These are phyloP conservation scores for Lepidonotus clava DNA, from an alignment of 2,888 invertebrate species.

Conservation along the genomic window DNA sequence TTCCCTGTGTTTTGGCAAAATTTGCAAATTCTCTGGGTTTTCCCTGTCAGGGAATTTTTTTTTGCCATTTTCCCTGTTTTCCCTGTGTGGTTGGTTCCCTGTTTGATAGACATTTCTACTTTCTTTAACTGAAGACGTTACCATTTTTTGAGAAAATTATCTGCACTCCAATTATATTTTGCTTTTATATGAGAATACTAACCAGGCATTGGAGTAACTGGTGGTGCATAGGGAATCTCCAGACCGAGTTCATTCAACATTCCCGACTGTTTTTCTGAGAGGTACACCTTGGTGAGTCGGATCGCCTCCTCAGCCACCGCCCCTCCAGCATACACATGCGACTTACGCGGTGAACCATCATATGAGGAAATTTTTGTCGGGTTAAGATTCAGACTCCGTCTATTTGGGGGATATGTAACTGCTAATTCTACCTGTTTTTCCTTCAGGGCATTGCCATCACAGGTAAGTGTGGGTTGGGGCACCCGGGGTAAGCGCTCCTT, in stretches of 20 bases:
- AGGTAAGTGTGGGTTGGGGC: not conserved
- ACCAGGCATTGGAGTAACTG: slow-evolving; percentile 76
- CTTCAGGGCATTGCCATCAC: not conserved
- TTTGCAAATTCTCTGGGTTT: too few relatives aligned
- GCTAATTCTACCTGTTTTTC: not conserved
- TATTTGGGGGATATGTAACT: slow-evolving; percentile 6
- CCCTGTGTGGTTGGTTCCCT: too few relatives aligned
- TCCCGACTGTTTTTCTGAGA: slow-evolving; percentile 74
- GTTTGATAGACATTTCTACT: too few relatives aligned
- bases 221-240: slow-evolving; percentile 73
- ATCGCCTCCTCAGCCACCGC: not conserved
- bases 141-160: too few relatives aligned
- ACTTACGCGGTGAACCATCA: not conserved
- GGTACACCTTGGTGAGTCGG: slow-evolving; percentile 70
- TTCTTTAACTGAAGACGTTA: too few relatives aligned
- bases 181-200: not conserved
- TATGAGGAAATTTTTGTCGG: too few relatives aligned
- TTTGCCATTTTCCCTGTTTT: too few relatives aligned
- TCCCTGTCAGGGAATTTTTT: too few relatives aligned
- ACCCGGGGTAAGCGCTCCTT: slow-evolving; percentile 1
- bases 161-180: too few relatives aligned
- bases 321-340: not conserved
- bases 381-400: not conserved
- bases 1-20: too few relatives aligned
- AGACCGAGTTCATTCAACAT: slow-evolving; percentile 70